Percentiles rank a stretch among this genome's conserved stretches.
These are phyloP conservation scores for Pangasius djambal DNA, from an alignment of 2,797 vertebrate species.

Conservation along the genomic window DNA sequence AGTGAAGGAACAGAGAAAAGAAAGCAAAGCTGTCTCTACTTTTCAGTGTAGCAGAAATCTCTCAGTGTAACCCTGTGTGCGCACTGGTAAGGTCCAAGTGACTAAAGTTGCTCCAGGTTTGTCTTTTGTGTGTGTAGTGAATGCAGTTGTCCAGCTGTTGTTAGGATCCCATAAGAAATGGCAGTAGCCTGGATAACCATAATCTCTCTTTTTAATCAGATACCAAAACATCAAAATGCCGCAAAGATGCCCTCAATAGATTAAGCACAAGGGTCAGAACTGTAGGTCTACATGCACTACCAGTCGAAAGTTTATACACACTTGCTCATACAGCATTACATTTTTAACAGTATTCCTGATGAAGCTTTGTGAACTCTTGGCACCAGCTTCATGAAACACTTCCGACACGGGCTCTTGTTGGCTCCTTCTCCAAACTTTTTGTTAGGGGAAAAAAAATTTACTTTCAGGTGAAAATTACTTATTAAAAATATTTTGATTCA, in stretches of 20 bases:
- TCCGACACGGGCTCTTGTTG: too few relatives aligned
- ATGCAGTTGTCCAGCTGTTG: not conserved
- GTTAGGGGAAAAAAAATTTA: not conserved
- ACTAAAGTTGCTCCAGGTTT: not conserved
- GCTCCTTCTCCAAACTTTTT: not conserved
- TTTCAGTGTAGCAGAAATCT: not conserved
- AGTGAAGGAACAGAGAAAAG: not conserved
- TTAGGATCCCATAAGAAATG: not conserved
- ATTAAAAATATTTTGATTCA: not conserved
- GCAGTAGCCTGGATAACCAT: not conserved
- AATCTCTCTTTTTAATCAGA: not conserved
- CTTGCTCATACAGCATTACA: not conserved
- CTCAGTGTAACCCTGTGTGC: not conserved
- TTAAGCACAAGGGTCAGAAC: not conserved
- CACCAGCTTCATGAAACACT: too few relatives aligned
- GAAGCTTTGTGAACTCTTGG: not conserved
- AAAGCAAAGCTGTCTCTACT: not conserved
- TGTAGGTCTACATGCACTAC: not conserved
- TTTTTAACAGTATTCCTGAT: not conserved
- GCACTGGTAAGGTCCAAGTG: not conserved
- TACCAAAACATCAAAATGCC: not conserved
- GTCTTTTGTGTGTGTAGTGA: not conserved
- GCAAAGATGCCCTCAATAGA: not conserved
- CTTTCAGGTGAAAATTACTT: not conserved
- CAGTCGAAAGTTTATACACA: not conserved